Percentiles rank a stretch among this genome's conserved stretches.
Conservation (phyloP, 2,888 invertebrate genomes). For the Mythimna vitellina region DNA sequence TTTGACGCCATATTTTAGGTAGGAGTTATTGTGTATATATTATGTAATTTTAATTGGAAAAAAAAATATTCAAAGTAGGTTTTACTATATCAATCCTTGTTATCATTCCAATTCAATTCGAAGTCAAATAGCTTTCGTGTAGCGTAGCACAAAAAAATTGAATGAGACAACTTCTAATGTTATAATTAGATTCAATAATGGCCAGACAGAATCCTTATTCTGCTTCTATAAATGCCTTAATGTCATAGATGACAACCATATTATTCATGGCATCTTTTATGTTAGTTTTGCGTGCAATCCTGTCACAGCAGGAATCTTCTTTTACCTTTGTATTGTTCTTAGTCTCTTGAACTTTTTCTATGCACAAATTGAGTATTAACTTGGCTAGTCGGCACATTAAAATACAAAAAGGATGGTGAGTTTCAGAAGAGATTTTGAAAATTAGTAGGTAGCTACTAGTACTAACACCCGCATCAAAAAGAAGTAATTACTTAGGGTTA, state of each 20-base stretch:
- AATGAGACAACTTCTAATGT: not conserved
- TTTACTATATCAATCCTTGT: slow-evolving; percentile 1
- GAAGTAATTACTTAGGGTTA: no score
- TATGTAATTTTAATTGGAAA: no score
- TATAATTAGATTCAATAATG: not conserved
- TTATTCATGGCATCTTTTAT: slow-evolving; percentile 25
- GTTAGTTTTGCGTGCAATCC: slow-evolving; percentile 28
- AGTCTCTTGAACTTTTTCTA: slow-evolving; percentile 6
- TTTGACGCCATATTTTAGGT: no score
- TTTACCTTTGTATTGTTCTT: slow-evolving; percentile 43
- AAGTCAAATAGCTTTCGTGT: not conserved
- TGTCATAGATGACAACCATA: slow-evolving; percentile 11
- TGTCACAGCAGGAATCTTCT: slow-evolving; percentile 53
- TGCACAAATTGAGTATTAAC: slow-evolving; percentile 47
- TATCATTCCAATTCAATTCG: no score
- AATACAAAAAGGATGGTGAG: slow-evolving; percentile 8
- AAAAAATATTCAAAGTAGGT: slow-evolving; percentile 13
- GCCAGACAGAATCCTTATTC: not conserved
- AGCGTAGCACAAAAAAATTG: not conserved
- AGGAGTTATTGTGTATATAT: no score
- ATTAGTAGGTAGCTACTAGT: no score
- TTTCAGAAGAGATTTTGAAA: not conserved
- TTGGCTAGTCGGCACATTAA: not conserved
- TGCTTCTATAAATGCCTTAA: slow-evolving; percentile 19
- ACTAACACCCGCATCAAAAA: no score